Evolutionary conservation across 2,113 vertebrate species (phyloP).

Genomic region (Melospiza georgiana): DNA sequence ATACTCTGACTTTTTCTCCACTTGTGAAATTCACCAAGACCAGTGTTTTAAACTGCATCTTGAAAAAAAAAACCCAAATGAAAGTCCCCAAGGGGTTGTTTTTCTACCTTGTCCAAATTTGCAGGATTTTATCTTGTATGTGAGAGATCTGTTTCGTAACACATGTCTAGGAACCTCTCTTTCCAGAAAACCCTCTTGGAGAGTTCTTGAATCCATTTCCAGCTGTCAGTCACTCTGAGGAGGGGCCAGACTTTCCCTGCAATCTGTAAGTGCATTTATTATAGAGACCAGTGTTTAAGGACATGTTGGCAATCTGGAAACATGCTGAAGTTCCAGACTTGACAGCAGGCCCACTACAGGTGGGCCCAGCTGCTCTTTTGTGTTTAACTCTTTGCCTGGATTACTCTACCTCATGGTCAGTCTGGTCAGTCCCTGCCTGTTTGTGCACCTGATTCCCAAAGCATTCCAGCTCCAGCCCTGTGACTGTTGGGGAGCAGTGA

Average conservation of each 20-base stretch:
- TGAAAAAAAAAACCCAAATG: background rate
- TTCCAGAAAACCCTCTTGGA: background rate
- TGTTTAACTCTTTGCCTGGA: background rate
- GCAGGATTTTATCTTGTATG: background rate
- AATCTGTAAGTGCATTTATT: background rate
- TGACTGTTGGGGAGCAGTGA: rapidly evolving
- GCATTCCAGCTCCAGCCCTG: background rate
- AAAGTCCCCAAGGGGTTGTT: background rate
- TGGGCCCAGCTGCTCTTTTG: background rate
- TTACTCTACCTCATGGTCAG: background rate
- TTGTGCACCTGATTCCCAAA: background rate
- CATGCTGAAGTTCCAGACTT: background rate
- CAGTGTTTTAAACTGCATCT: background rate
- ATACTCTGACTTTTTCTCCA: background rate
- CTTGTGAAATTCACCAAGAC: background rate
- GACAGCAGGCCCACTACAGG: background rate
- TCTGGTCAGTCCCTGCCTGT: background rate
- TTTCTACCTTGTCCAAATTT: background rate
- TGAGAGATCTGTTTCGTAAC: background rate
- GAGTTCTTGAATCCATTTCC: background rate
- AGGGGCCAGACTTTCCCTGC: background rate
- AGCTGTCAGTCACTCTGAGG: background rate
- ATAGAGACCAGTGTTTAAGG: background rate
- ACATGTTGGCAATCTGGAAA: background rate
- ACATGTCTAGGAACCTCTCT: background rate